phyloP scores from a whole-genome alignment of 2,113 vertebrate species.

The Myotis yumanensis region DNA sequence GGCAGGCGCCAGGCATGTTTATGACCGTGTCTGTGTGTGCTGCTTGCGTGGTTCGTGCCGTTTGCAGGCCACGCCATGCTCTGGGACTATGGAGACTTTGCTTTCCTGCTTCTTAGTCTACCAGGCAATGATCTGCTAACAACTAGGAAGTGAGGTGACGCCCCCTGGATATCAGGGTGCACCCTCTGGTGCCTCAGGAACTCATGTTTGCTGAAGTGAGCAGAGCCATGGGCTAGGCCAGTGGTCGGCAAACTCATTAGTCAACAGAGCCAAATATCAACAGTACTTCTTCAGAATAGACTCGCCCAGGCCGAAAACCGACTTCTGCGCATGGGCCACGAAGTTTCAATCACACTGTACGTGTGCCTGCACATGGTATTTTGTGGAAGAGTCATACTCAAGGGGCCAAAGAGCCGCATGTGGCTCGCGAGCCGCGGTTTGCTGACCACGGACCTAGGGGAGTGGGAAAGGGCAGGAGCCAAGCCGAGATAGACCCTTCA shows the following conservation, averaged over 20 bases:
- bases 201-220: neutral
- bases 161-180: neutral
- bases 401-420: too few species aligned
- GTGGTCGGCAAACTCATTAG: too few species aligned
- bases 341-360: too few species aligned
- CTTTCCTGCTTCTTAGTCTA: neutral
- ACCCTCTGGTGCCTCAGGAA: neutral
- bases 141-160: neutral
- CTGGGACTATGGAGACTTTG: neutral
- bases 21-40: neutral
- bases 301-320: too few species aligned
- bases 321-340: too few species aligned
- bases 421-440: too few species aligned
- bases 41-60: accelerated
- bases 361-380: too few species aligned
- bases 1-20: neutral
- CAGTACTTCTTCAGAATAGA: too few species aligned
- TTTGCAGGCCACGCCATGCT: accelerated
- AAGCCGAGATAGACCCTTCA: accelerated
- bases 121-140: neutral
- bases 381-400: too few species aligned
- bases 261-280: too few species aligned
- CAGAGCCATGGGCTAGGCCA: neutral
- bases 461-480: neutral
- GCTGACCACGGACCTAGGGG: neutral